Base-by-base conservation (phyloP, 2,113 vertebrate species). In the Nyctibius bracteatus region DNA sequence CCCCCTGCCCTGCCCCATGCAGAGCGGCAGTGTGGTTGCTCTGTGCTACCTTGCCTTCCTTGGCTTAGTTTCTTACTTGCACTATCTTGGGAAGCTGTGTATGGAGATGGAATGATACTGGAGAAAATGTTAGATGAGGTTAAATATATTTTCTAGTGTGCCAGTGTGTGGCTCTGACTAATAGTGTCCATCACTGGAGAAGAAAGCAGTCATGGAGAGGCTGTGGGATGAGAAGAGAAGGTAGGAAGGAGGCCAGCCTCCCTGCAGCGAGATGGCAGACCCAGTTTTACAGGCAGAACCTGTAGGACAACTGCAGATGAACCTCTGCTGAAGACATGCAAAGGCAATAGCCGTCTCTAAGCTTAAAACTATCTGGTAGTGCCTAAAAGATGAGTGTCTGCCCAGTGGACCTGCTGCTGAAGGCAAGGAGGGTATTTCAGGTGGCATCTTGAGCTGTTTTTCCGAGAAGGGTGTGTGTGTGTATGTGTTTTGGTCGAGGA, bases 241-340 rank as follows among this genome's bases (percentile, higher is more conserved):
- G 87, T 21, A 70, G 79, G 82, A 91, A 91, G 79, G 81, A 90
- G 85, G 67, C 74, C 66, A 77, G 43, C 41, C 58, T 82, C 62
- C 66, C 54, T 59, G 46, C 74, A 33, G 44, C 71, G 75, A 95
- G 93, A 88, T 1, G 0, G 88, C 57, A 66, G 75, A 78, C 93
- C 94, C 68, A 85, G 95, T 96, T 96, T 82, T 85, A 88, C 96
- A 73, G 81, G 95, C 78, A 62, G 91, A 97, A 97, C 96, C 92
- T 95, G 96, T 58, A 95, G 62, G 44, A 81, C 92, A 67, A 47
- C 81, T 94, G 68, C 51, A 73, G 71, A 81, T 46, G 75, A 93
- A 80, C 24, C 67, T 91, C 39, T 67, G 49, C 58, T 37, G 75
- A 93, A 96, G 85, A 62, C 74, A 58, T 55, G 92, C 92, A 94